These are phyloP conservation scores for Ormia ochracea DNA, from an alignment of 2,888 invertebrate species.

Conservation along the genomic window DNA sequence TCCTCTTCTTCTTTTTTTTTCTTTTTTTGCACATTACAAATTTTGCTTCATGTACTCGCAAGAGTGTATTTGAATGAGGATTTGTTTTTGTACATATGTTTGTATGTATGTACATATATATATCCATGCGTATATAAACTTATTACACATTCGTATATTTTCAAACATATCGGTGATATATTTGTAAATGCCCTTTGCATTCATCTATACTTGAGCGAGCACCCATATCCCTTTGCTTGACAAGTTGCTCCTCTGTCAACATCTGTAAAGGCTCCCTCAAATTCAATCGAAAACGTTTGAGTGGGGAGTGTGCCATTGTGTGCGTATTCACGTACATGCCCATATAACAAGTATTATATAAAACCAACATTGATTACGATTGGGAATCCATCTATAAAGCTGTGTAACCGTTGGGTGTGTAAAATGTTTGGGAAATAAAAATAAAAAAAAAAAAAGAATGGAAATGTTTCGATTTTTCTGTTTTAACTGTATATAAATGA, in stretches of 20 bases:
- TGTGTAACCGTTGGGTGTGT: slow-evolving; percentile 64
- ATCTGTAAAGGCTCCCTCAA: slow-evolving; percentile 38
- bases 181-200: slow-evolving; percentile 58
- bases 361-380: slow-evolving; percentile 76
- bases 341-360: slow-evolving; percentile 25
- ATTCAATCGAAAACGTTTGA: slow-evolving; percentile 11
- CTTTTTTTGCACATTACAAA: slow-evolving; percentile 22
- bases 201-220: slow-evolving; percentile 42
- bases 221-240: slow-evolving; percentile 7
- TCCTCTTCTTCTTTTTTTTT: too few species aligned
- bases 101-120: slow-evolving; percentile 34
- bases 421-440: slow-evolving; percentile 28
- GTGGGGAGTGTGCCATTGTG: slow-evolving; percentile 13
- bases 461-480: slow-evolving; percentile 25
- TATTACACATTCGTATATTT: not conserved
- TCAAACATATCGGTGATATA: slow-evolving; percentile 63
- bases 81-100: slow-evolving; percentile 40
- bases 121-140: slow-evolving; percentile 25
- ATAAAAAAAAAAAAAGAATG: not conserved
- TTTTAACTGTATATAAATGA: slow-evolving; percentile 52
- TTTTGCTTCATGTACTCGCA: slow-evolving; percentile 20
- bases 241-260: not conserved
- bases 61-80: slow-evolving; percentile 6
- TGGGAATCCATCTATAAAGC: slow-evolving; percentile 75
- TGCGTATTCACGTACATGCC: not conserved